Evolutionary conservation across 2,797 vertebrate genomes (phyloP), one percentile per base, ranked within the genome.

Genomic region (Poeciliopsis infans): DNA sequence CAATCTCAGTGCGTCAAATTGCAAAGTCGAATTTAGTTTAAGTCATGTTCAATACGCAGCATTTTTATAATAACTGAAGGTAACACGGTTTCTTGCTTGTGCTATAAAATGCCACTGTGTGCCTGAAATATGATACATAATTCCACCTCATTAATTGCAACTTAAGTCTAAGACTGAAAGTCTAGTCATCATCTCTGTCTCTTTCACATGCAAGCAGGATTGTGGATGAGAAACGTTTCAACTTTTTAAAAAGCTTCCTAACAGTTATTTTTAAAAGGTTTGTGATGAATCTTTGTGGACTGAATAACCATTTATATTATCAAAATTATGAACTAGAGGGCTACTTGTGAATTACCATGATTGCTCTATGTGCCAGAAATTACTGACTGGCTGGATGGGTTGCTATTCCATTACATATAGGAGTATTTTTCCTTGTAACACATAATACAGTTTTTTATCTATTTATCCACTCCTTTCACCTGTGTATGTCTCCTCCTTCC

Each of bases 381-480:
- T 28, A 31, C 55, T 6, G n/a, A 2, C 55, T 59, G 55, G 11
- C n/a, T 59, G 12, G n/a, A 0, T 59, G n/a, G 10, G 5, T 71
- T 73, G 64, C 12, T 43, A 28, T 31, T 59, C 36, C 28, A 4
- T 74, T 74, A 72, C 33, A 70, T 28, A 74, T 73, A 43, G 20
- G 28, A 20, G 15, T 15, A 51, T 55, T 85, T 61, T 74, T 59
- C 13, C 68, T 72, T 49, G 31, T 45, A 83, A 71, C 73, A 25
- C 51, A 72, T 20, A 77, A 39, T 39, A 36, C 45, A 76, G 78
- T 76, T 77, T 45, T 75, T 83, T 74, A 71, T 72, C 81, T 66
- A 85, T 77, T 74, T 55, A 76, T 80, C 75, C 23, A 72, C 71
- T 80, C 72, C 68, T 87, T 83, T 81, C 73, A 76, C 72, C 49